Conservation (phyloP, 2,888 invertebrate species). For the Patella pellucida region DNA sequence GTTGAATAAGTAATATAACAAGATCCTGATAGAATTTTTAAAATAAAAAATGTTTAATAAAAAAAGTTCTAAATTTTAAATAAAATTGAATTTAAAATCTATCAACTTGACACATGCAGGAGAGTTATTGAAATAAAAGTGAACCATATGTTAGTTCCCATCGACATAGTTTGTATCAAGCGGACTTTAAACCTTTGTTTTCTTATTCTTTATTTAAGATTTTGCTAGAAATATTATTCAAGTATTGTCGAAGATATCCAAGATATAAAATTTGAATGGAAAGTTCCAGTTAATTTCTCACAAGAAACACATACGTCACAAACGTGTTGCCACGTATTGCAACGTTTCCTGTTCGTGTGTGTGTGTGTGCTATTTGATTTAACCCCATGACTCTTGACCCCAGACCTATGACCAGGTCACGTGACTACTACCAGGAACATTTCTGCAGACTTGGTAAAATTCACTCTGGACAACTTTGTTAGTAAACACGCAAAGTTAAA, state of each 20-base stretch:
- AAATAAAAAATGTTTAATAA: no score
- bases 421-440: neutral
- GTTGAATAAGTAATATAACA: no score
- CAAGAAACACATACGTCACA: neutral
- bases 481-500: neutral
- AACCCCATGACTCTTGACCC: neutral
- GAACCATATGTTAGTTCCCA: no score
- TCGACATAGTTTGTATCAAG: no score
- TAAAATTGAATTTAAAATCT: no score
- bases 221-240: conserved; percentile 9
- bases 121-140: no score
- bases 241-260: neutral
- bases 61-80: no score
- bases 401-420: neutral
- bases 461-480: neutral
- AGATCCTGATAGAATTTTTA: no score
- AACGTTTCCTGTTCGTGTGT: neutral
- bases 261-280: neutral
- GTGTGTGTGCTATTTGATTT: neutral
- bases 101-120: no score
- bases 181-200: no score
- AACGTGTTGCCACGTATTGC: neutral
- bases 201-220: conserved; percentile 4
- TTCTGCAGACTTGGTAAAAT: conserved; percentile 5
- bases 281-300: neutral